A percentile compares a stretch with the other conserved stretches of the same genome.
These are phyloP conservation scores for Diglossa cyanea DNA, from an alignment of 2,797 vertebrate genomes.

Conservation along the genomic window DNA sequence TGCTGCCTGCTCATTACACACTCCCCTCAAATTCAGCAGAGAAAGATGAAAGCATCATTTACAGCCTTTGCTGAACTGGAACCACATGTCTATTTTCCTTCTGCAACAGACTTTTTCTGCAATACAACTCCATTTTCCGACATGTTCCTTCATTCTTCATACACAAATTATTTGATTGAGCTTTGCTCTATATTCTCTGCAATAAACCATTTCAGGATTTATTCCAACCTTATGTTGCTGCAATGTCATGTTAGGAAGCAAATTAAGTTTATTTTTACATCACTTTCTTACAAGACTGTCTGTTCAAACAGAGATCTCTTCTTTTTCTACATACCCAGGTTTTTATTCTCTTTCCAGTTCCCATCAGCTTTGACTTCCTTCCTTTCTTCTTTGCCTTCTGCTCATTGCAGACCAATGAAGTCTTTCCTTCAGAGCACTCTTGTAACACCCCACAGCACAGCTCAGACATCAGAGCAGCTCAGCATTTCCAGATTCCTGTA, in stretches of 20 bases:
- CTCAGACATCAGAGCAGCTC: constrained; percentile 19
- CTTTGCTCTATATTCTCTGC: background rate
- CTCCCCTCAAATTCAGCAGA: background rate
- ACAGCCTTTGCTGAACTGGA: constrained; percentile 25
- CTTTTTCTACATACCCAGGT: background rate
- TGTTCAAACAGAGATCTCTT: background rate
- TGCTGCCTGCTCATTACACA: background rate
- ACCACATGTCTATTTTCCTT: constrained; percentile 18
- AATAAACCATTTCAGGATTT: background rate
- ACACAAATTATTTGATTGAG: background rate
- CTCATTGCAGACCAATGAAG: background rate
- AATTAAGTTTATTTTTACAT: constrained; percentile 6
- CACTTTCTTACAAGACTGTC: background rate
- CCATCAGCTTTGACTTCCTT: background rate
- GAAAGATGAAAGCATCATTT: background rate
- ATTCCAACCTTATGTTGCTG: constrained; percentile 19
- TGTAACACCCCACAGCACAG: background rate
- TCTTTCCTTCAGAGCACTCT: background rate
- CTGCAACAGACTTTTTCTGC: background rate
- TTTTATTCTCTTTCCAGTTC: background rate
- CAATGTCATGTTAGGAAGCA: background rate
- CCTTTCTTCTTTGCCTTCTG: constrained; percentile 15
- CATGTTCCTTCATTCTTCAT: background rate
- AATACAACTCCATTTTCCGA: background rate
- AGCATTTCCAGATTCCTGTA: constrained; percentile 18